phyloP scores from a whole-genome alignment of 2,888 invertebrate species.

The Melieria picta region DNA sequence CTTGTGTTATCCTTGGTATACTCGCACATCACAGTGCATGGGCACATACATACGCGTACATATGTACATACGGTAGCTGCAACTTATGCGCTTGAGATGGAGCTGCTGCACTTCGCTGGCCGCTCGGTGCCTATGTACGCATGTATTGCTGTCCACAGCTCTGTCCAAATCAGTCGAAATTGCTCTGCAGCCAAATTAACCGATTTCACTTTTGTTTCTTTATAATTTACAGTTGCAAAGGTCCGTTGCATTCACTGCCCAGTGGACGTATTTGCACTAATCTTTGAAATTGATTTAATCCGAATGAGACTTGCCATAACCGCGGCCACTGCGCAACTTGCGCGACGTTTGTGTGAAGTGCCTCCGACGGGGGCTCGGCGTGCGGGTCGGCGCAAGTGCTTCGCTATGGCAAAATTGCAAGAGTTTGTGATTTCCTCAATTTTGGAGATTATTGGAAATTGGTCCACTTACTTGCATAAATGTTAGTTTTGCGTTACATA shows the following conservation, averaged over 20 bases:
- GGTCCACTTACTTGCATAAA: conserved; percentile 59
- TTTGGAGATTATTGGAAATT: conserved; percentile 51
- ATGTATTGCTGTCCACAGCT: too few relatives aligned
- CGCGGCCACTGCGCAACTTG: conserved; percentile 5
- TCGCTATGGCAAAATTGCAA: conserved; percentile 1
- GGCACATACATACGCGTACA: background rate
- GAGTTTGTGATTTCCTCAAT: conserved; percentile 23
- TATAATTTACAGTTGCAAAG: conserved; percentile 46
- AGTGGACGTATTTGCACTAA: conserved; percentile 59
- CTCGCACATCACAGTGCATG: too few relatives aligned
- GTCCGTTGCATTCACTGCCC: conserved; percentile 37
- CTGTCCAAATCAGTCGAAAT: too few relatives aligned
- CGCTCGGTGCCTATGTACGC: too few relatives aligned
- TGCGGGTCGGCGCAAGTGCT: conserved; percentile 8
- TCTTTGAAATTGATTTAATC: conserved; percentile 52
- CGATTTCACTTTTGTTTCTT: conserved; percentile 37
- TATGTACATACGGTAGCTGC: background rate
- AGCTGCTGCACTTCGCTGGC: too few relatives aligned
- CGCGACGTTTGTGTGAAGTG: conserved; percentile 3
- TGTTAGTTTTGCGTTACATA: conserved; percentile 63
- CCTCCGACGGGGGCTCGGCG: conserved; percentile 19
- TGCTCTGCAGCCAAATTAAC: too few relatives aligned
- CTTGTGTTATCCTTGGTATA: too few relatives aligned
- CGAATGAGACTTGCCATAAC: conserved; percentile 47
- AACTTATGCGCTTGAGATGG: background rate